These are phyloP conservation scores for Cataglyphis altisquamis DNA, from an alignment of 2,888 invertebrate genomes.

Conservation along the genomic window DNA sequence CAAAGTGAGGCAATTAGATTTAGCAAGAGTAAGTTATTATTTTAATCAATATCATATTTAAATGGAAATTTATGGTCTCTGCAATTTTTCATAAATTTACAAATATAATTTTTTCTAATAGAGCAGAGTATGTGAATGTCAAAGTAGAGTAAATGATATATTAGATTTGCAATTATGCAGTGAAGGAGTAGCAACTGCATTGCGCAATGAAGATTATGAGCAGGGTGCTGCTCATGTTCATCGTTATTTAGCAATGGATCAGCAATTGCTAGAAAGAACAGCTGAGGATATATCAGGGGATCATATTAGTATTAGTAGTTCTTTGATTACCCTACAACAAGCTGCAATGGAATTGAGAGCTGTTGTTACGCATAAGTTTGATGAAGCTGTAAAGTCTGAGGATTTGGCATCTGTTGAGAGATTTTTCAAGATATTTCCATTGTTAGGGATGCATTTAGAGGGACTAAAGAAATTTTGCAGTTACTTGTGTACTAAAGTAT, in stretches of 20 bases:
- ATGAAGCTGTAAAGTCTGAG: conserved; percentile 95
- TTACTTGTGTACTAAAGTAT: conserved; percentile 94
- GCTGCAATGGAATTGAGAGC: conserved; percentile 91
- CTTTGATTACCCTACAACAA: conserved; percentile 91
- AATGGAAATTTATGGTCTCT: background rate
- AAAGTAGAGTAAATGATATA: conserved; percentile 97
- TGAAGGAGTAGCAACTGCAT: conserved; percentile 98
- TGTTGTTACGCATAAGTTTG: conserved; percentile 93
- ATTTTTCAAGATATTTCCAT: conserved; percentile 98
- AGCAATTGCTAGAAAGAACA: conserved; percentile 92
- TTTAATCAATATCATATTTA: background rate
- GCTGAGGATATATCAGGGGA: conserved; percentile 92
- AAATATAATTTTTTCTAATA: conserved; percentile 83
- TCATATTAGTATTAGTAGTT: conserved; percentile 91
- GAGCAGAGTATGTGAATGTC: conserved; percentile 97
- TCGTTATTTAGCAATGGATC: conserved; percentile 97
- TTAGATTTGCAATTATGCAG: conserved; percentile 98
- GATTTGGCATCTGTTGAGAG: conserved; percentile 97
- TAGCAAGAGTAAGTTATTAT: conserved; percentile 91
- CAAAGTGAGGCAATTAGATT: conserved; percentile 97
- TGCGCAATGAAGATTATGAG: conserved; percentile 98
- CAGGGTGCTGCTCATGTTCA: conserved; percentile 98
- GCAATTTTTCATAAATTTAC: conserved; percentile 5
- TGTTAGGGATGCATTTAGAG: conserved; percentile 96
- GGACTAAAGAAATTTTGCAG: conserved; percentile 95